phyloP scores from a whole-genome alignment of 2,888 invertebrate species.

The Zygothrica quintamaculata region DNA sequence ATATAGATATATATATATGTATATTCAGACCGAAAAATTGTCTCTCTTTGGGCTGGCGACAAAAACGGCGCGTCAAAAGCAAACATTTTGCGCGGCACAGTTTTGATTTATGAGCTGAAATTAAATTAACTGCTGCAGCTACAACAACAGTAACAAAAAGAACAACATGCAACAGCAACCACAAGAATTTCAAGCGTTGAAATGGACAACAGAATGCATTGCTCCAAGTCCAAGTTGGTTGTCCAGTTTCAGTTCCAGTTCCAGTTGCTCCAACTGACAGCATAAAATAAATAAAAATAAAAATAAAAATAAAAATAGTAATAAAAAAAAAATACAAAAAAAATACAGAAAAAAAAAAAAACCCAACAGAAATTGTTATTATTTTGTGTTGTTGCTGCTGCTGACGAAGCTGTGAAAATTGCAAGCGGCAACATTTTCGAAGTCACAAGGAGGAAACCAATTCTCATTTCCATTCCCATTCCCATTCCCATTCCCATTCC shows the following conservation, averaged over 20 bases:
- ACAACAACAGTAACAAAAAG: slow-evolving; percentile 33
- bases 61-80: slow-evolving; percentile 73
- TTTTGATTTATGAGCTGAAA: slow-evolving; percentile 81
- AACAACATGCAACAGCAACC: slow-evolving; percentile 30
- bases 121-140: slow-evolving; percentile 77
- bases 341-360: slow-evolving; percentile 12
- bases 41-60: slow-evolving; percentile 63
- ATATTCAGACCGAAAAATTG: slow-evolving; percentile 48
- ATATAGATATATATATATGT: too few species aligned
- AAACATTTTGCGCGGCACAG: slow-evolving; percentile 80
- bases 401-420: slow-evolving; percentile 65
- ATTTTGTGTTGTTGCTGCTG: slow-evolving; percentile 36
- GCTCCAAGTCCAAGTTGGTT: slow-evolving; percentile 55
- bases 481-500: slow-evolving; percentile 22
- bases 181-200: slow-evolving; percentile 77
- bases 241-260: slow-evolving; percentile 61
- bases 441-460: slow-evolving; percentile 62
- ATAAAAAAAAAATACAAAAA: slow-evolving; percentile 35
- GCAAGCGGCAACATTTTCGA: slow-evolving; percentile 58
- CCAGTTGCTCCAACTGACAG: slow-evolving; percentile 52
- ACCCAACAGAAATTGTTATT: slow-evolving; percentile 63
- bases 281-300: slow-evolving; percentile 21
- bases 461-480: too few species aligned
- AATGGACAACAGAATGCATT: slow-evolving; percentile 62
- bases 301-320: slow-evolving; percentile 18